Conservation (phyloP, 2,797 vertebrate species). For the Coilia nasus region DNA sequence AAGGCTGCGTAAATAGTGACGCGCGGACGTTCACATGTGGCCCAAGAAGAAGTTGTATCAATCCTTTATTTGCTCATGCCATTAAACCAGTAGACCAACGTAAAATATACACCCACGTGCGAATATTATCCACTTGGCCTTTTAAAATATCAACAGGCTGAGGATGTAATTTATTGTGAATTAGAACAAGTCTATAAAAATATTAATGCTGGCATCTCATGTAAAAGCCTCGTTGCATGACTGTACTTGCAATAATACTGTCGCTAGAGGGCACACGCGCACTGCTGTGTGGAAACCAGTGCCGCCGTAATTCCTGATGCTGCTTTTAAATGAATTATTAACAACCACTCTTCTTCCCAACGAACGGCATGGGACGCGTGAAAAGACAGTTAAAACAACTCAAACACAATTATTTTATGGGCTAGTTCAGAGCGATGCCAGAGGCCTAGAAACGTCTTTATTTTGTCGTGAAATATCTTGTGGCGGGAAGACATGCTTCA, state of each 20-base stretch:
- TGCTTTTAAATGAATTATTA: background rate
- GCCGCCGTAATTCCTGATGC: background rate
- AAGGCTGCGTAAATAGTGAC: too few relatives aligned
- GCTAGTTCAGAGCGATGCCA: background rate
- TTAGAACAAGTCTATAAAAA: background rate
- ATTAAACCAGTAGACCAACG: too few relatives aligned
- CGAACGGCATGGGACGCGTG: background rate
- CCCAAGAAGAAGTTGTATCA: too few relatives aligned
- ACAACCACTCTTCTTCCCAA: background rate
- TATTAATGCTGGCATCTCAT: background rate
- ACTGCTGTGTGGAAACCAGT: conserved; percentile 52
- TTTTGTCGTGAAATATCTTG: background rate
- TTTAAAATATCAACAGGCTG: too few relatives aligned
- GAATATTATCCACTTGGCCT: too few relatives aligned
- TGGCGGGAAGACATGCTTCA: background rate
- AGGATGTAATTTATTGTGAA: background rate
- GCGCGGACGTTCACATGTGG: too few relatives aligned
- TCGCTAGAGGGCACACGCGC: conserved; percentile 75
- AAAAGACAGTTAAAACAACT: conserved; percentile 5
- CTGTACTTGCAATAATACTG: background rate
- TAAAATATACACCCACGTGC: too few relatives aligned
- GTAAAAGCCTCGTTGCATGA: background rate
- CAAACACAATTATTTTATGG: background rate
- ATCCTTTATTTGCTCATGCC: too few relatives aligned
- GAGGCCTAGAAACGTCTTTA: background rate